Conservation (phyloP, 2,797 vertebrate genomes). For the Coreius guichenoti region DNA sequence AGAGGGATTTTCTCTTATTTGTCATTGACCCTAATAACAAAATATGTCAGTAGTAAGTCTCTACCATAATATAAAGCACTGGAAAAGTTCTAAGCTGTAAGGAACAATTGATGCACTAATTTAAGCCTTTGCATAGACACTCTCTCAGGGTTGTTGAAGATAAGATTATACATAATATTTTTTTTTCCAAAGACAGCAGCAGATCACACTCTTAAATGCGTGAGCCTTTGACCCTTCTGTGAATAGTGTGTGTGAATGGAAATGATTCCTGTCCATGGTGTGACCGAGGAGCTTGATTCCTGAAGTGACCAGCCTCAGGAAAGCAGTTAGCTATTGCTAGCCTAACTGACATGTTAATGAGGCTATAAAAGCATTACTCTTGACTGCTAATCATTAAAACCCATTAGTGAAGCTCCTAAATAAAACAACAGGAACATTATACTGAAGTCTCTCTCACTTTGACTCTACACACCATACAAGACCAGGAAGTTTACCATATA, state of each 20-base stretch:
- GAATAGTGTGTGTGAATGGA: background rate
- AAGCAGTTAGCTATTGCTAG: constrained; percentile 56
- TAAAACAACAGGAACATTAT: constrained; percentile 60
- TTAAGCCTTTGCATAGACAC: background rate
- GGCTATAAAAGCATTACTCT: constrained; percentile 54
- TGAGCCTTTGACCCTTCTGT: background rate
- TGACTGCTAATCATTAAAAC: constrained; percentile 62
- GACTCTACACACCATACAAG: constrained; percentile 32
- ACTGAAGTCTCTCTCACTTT: constrained; percentile 49
- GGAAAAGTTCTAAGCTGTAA: background rate
- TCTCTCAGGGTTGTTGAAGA: background rate
- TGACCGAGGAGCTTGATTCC: constrained; percentile 46
- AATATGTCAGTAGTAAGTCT: background rate
- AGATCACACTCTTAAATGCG: background rate
- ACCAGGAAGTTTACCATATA: constrained; percentile 32
- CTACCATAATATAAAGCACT: background rate
- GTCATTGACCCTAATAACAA: background rate
- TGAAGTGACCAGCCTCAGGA: constrained; percentile 56
- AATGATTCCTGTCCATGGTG: background rate
- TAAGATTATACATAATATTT: background rate
- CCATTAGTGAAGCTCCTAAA: constrained; percentile 62
- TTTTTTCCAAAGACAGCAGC: background rate
- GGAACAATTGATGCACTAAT: background rate
- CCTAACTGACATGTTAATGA: constrained; percentile 61
- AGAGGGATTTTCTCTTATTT: background rate